Conservation (phyloP, 2,888 invertebrate species). For the Galeopsomyia nigrocyanea region DNA sequence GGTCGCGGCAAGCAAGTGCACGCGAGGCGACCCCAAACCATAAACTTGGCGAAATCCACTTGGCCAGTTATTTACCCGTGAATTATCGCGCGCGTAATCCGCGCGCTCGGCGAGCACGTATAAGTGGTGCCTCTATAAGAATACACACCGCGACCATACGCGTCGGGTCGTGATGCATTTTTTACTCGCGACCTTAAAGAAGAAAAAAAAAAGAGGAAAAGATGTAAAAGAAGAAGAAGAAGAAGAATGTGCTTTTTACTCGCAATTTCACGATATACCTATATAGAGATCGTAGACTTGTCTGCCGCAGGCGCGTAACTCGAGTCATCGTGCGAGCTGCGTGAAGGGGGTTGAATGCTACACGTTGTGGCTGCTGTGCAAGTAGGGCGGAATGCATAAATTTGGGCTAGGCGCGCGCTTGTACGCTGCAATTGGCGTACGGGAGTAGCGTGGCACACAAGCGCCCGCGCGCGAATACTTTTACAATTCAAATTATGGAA, state of each 20-base stretch:
- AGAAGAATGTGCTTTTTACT: too few relatives aligned
- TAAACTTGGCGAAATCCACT: slow-evolving; percentile 16
- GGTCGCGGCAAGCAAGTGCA: slow-evolving; percentile 1
- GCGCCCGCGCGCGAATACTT: slow-evolving; percentile 57
- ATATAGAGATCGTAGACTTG: slow-evolving; percentile 27
- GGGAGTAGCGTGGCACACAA: not conserved
- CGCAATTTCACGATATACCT: too few relatives aligned
- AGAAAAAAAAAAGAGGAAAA: not conserved
- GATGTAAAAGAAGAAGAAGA: too few relatives aligned
- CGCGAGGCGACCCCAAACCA: not conserved
- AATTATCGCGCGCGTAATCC: slow-evolving; percentile 39
- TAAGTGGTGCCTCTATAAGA: slow-evolving; percentile 19
- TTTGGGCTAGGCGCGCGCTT: slow-evolving; percentile 52
- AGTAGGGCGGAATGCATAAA: slow-evolving; percentile 58
- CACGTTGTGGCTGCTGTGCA: slow-evolving; percentile 26
- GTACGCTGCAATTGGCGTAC: slow-evolving; percentile 61
- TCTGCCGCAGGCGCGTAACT: slow-evolving; percentile 40
- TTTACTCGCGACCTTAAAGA: not conserved
- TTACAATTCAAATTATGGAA: slow-evolving; percentile 68
- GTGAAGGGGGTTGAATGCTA: too few relatives aligned
- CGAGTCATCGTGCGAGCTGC: slow-evolving; percentile 35
- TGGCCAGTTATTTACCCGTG: slow-evolving; percentile 44
- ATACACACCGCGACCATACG: not conserved
- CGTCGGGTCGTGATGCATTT: not conserved
- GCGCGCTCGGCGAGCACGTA: slow-evolving; percentile 3